Evolutionary conservation across 2,797 vertebrate genomes (phyloP).

Genomic region (Enteromius viviparus): DNA sequence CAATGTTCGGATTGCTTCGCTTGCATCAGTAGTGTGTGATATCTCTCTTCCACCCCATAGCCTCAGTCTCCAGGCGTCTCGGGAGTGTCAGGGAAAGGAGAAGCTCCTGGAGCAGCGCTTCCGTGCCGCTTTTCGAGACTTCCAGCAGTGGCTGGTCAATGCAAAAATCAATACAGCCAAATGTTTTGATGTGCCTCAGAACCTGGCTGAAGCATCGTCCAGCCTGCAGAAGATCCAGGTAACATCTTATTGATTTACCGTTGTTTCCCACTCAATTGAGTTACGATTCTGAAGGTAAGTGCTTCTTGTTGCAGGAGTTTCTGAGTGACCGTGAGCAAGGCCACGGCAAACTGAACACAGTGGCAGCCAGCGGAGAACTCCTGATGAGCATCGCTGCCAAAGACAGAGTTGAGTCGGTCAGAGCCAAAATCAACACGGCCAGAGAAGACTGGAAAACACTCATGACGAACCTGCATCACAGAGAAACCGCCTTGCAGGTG

Average conservation of each 20-base stretch:
- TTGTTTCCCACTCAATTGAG: background rate
- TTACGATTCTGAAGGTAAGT: background rate
- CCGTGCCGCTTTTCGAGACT: slow-evolving; percentile 85
- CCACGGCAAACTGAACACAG: slow-evolving; percentile 87
- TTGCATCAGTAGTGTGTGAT: background rate
- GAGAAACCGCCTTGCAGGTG: slow-evolving; percentile 90
- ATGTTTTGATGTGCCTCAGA: slow-evolving; percentile 92
- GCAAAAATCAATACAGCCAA: slow-evolving; percentile 93
- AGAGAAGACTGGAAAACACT: slow-evolving; percentile 94
- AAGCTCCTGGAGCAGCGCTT: slow-evolving; percentile 91
- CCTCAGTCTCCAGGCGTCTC: slow-evolving; percentile 90
- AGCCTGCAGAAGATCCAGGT: slow-evolving; percentile 97
- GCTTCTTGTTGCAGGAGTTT: slow-evolving; percentile 81
- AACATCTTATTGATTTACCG: background rate
- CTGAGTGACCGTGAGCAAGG: slow-evolving; percentile 91
- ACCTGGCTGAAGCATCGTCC: slow-evolving; percentile 83
- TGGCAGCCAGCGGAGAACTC: slow-evolving; percentile 88
- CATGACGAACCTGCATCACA: slow-evolving; percentile 87
- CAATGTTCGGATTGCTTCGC: background rate
- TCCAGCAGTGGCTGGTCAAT: slow-evolving; percentile 95
- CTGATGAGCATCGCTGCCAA: slow-evolving; percentile 84
- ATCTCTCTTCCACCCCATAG: slow-evolving; percentile 66
- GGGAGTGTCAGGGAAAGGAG: slow-evolving; percentile 92
- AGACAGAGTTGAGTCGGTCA: slow-evolving; percentile 85
- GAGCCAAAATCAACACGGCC: slow-evolving; percentile 81